Evolutionary conservation across 2,888 invertebrate genomes (phyloP).

Genomic region (Andrena bucephala): DNA sequence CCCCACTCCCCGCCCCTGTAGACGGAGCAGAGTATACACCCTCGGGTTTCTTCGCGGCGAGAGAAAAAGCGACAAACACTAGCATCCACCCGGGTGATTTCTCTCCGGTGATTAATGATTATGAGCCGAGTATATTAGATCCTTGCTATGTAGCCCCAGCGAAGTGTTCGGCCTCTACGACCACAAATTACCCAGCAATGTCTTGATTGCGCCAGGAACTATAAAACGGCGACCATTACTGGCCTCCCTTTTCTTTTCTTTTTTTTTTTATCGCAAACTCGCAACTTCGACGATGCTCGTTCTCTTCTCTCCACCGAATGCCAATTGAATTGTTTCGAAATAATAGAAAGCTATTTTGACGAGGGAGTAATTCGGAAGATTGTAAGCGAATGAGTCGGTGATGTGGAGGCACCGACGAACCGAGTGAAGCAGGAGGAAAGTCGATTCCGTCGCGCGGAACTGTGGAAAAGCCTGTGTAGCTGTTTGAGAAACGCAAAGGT

Average conservation of each 20-base stretch:
- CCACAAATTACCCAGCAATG: conserved; percentile 78
- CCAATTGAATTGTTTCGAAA: neutral
- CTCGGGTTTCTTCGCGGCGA: conserved; percentile 18
- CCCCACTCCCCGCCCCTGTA: too few species aligned
- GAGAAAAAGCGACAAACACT: conserved; percentile 56
- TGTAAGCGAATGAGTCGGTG: neutral
- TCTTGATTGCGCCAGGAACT: conserved; percentile 78
- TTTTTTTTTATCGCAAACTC: conserved; percentile 26
- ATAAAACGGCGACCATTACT: conserved; percentile 51
- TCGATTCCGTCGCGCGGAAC: neutral
- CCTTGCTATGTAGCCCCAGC: conserved; percentile 72
- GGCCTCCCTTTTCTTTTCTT: conserved; percentile 7
- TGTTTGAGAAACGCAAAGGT: neutral
- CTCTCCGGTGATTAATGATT: conserved; percentile 83
- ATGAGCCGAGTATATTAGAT: conserved; percentile 83
- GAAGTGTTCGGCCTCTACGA: conserved; percentile 62
- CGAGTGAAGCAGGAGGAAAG: neutral
- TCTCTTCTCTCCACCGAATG: neutral
- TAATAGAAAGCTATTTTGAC: neutral
- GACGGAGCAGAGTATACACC: conserved; percentile 17
- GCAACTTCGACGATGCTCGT: neutral
- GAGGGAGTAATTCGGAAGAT: neutral
- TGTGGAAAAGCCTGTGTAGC: neutral
- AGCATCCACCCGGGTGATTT: conserved; percentile 56
- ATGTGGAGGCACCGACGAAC: too few species aligned